Percentiles rank a stretch among this genome's conserved stretches.
phyloP scores from a whole-genome alignment of 2,113 vertebrate species.

The Empidonax alnorum region DNA sequence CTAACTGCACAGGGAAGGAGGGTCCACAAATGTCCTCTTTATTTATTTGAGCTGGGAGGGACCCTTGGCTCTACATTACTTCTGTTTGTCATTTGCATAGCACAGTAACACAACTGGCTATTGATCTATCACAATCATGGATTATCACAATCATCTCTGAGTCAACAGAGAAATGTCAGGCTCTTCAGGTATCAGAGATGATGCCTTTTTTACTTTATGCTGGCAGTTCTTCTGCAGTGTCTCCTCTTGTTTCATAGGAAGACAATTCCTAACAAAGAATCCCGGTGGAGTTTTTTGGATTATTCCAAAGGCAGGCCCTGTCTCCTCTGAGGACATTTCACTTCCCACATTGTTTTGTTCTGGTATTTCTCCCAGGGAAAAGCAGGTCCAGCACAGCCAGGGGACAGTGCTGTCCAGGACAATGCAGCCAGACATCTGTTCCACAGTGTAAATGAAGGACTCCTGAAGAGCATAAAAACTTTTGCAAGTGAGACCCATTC shows the following conservation, averaged over 20 bases:
- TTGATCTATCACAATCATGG: neutral
- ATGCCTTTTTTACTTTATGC: neutral
- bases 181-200: neutral
- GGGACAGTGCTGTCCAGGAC: slow-evolving; percentile 76
- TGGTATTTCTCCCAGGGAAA: slow-evolving; percentile 62
- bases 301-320: neutral
- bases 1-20: neutral
- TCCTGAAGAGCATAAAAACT: slow-evolving; percentile 76
- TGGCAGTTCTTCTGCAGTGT: neutral
- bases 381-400: slow-evolving; percentile 74
- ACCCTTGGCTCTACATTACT: neutral
- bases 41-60: neutral
- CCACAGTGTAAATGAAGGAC: slow-evolving; percentile 74
- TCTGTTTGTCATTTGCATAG: neutral
- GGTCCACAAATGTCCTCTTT: neutral
- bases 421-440: slow-evolving; percentile 76
- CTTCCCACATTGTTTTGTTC: neutral
- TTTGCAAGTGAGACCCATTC: slow-evolving; percentile 72
- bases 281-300: neutral
- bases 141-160: neutral
- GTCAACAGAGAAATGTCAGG: neutral
- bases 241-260: neutral
- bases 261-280: neutral
- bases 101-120: neutral
- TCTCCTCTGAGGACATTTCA: neutral